Conservation (phyloP, 1,140 invertebrate species). For the Pemphigus obesinymphae region DNA sequence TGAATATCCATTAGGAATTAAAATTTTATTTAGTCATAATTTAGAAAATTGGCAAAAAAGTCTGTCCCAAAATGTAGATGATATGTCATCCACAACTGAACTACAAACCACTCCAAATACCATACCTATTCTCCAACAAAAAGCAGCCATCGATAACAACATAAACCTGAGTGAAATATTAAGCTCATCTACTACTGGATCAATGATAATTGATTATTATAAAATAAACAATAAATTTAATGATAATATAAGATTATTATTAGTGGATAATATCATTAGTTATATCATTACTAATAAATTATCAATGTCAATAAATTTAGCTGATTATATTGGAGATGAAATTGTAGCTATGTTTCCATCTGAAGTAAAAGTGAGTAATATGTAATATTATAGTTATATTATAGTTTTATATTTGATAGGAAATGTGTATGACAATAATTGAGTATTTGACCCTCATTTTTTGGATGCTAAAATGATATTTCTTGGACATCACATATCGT, state of each 20-base stretch:
- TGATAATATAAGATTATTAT: not conserved
- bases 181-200: not conserved
- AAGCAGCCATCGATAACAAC: not conserved
- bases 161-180: not conserved
- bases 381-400: too few species aligned
- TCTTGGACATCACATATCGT: too few species aligned
- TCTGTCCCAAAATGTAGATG: not conserved
- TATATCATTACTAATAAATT: not conserved
- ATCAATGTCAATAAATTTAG: not conserved
- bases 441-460: too few species aligned
- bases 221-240: not conserved
- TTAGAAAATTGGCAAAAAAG: not conserved
- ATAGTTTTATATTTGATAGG: too few species aligned
- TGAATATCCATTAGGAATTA: not conserved
- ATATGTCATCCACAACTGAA: not conserved
- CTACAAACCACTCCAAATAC: not conserved
- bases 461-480: too few species aligned
- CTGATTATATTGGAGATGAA: not conserved
- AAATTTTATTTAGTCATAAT: not conserved
- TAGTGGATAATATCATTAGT: not conserved
- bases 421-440: too few species aligned
- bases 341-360: not conserved
- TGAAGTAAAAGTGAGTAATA: not conserved
- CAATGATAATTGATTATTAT: conserved; percentile 1
- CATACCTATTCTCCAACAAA: not conserved